Conservation (phyloP, 2,113 vertebrate genomes). For the Oophaga pumilio region DNA sequence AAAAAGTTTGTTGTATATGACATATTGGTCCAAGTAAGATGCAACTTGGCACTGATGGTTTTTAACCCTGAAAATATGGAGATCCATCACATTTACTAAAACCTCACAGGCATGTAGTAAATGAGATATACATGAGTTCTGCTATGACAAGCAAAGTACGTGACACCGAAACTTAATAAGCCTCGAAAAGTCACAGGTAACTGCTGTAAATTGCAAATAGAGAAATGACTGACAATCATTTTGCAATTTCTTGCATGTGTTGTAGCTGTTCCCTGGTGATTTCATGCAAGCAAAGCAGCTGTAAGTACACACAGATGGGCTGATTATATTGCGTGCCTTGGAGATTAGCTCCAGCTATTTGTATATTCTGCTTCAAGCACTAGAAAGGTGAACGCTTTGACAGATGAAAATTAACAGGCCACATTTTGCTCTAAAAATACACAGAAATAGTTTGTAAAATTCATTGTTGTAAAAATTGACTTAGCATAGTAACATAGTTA, state of each 20-base stretch:
- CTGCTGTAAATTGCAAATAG: slow-evolving; percentile 47
- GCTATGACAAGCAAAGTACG: slow-evolving; percentile 28
- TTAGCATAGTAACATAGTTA: no score
- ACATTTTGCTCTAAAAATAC: slow-evolving; percentile 11
- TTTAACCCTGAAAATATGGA: slow-evolving; percentile 34
- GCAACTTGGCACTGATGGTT: slow-evolving; percentile 30
- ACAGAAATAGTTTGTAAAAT: not conserved
- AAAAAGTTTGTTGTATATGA: slow-evolving; percentile 41
- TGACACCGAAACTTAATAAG: slow-evolving; percentile 46
- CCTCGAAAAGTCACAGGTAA: slow-evolving; percentile 56
- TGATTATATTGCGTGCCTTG: slow-evolving; percentile 23
- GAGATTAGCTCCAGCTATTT: slow-evolving; percentile 16
- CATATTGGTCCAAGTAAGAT: slow-evolving; percentile 42
- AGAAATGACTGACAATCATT: slow-evolving; percentile 52
- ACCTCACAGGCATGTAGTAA: slow-evolving; percentile 29
- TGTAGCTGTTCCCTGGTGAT: slow-evolving; percentile 30
- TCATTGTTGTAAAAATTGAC: not conserved
- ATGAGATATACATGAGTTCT: slow-evolving; percentile 44
- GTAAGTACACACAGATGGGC: slow-evolving; percentile 32
- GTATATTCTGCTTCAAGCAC: slow-evolving; percentile 10
- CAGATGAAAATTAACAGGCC: not conserved
- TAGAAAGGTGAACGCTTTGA: not conserved
- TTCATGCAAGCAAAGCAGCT: slow-evolving; percentile 38
- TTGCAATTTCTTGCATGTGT: slow-evolving; percentile 42
- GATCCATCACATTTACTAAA: slow-evolving; percentile 3